Base-by-base conservation (phyloP, 2,797 vertebrate species). In the Delichon dasypus region DNA sequence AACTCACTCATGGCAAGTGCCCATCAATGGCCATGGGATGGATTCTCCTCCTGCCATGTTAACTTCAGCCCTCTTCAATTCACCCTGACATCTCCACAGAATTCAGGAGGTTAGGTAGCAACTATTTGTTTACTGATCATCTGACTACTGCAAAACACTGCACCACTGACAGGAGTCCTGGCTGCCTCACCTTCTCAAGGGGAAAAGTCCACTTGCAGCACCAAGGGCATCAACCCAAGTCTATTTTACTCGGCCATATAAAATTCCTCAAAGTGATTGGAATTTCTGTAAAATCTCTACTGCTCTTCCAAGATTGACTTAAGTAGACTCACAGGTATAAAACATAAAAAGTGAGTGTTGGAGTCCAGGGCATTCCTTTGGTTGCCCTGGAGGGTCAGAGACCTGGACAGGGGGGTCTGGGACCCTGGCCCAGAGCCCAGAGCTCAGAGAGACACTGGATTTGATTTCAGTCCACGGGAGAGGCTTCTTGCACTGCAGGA, bases 11-110 rank as follows among this genome's bases (percentile, higher is more conserved):
- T 8, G 16, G 40, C 42, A 84, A n/a, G 62, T 19, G 58, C 34
- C 20, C 34, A 27, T 26, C 2, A 1, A 16, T 0, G 0, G 34
- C 18, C 15, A 1, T 5, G 2, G 42, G 25, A 45, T 22, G 44
- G 29, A 57, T 66, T 29, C 50, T 85, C 60, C 50, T 88, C 64
- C 57, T 70, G 71, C 20, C 30, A 29, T 0, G 0, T 25, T 47
- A 62, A 53, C 10, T 21, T 54, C 42, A 48, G 44, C 2, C 7
- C 30, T 58, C 19, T 27, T n/a, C 64, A 70, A 2, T n/a, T 51
- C 26, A 27, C 18, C 4, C 0, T 5, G 12, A 54, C n/a, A 42
- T 45, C 26, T 64, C 29, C 80, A 48, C 17, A 36, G 32, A 83
- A 10, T 6, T 25, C 55, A 22, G 21, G 11, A 22, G 21, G 11